phyloP scores from a whole-genome alignment of 2,888 invertebrate genomes.

The Caenorhabditis doughertyi region DNA sequence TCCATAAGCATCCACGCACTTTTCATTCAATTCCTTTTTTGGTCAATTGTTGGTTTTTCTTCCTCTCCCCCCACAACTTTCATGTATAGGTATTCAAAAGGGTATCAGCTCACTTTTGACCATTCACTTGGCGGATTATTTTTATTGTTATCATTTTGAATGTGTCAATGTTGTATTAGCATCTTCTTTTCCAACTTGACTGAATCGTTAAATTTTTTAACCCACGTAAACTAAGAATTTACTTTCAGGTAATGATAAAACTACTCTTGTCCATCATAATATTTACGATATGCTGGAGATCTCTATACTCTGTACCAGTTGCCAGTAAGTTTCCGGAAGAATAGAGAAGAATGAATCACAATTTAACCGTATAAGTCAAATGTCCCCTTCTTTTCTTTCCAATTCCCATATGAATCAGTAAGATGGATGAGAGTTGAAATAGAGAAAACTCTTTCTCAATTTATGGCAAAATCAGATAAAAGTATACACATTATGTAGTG shows the following conservation, averaged over 20 bases:
- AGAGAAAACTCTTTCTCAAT: conserved; percentile 45
- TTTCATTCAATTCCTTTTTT: conserved; percentile 16
- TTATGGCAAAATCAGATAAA: conserved; percentile 60
- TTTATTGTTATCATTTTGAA: conserved; percentile 21
- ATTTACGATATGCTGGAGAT: not conserved
- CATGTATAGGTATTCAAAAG: not conserved
- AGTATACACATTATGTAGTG: conserved; percentile 46
- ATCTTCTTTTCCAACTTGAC: not conserved
- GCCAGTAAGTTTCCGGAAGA: conserved; percentile 45
- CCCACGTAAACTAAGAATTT: not conserved
- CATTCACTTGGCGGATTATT: conserved; percentile 26
- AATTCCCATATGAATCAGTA: conserved; percentile 68
- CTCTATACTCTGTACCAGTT: conserved; percentile 30
- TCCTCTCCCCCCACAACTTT: not conserved
- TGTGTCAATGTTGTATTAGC: conserved; percentile 26
- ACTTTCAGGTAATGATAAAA: conserved; percentile 49
- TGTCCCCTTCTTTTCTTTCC: not conserved
- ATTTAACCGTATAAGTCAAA: conserved; percentile 41
- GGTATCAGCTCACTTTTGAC: conserved; percentile 3
- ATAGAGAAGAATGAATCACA: conserved; percentile 37
- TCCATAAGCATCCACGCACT: conserved; percentile 31
- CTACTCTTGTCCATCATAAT: conserved; percentile 22
- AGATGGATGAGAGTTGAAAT: conserved; percentile 50
- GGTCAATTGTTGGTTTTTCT: conserved; percentile 9
- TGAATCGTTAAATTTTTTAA: not conserved